Evolutionary conservation across 2,113 vertebrate genomes (phyloP).

Genomic region (Alectura lathami): DNA sequence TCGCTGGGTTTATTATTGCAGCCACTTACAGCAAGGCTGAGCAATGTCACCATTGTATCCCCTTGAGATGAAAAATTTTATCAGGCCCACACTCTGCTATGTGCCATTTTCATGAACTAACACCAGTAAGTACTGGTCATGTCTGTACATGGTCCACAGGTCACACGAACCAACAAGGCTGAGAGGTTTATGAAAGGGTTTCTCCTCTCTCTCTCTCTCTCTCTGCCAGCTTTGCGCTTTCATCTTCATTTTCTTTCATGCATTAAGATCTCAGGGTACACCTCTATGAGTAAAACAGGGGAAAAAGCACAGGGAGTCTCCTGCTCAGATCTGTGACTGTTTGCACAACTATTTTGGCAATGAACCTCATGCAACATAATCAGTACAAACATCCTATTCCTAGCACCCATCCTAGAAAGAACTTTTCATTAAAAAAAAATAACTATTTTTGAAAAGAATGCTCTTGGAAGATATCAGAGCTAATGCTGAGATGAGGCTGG

Average conservation of each 20-base stretch:
- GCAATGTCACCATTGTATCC: not conserved
- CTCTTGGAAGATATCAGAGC: not conserved
- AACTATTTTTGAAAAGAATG: not conserved
- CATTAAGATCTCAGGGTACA: not conserved
- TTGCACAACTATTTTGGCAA: not conserved
- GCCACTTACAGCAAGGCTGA: not conserved
- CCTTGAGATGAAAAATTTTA: not conserved
- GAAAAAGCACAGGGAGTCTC: not conserved
- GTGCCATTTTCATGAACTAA: not conserved
- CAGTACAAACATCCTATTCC: not conserved
- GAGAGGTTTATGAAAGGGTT: not conserved
- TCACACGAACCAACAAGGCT: not conserved
- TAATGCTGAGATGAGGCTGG: not conserved
- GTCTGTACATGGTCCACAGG: not conserved
- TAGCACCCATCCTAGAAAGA: not conserved
- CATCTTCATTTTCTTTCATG: not conserved
- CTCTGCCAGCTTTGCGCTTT: not conserved
- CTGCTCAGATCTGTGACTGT: not conserved
- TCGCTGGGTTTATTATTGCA: not conserved
- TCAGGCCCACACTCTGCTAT: not conserved
- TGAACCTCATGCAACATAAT: not conserved
- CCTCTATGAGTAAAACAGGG: not conserved
- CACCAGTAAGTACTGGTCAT: not conserved
- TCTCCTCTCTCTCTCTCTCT: not conserved
- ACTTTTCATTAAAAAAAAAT: not conserved